phyloP scores from a whole-genome alignment of 2,113 vertebrate genomes.

The Sakesphorus luctuosus region DNA sequence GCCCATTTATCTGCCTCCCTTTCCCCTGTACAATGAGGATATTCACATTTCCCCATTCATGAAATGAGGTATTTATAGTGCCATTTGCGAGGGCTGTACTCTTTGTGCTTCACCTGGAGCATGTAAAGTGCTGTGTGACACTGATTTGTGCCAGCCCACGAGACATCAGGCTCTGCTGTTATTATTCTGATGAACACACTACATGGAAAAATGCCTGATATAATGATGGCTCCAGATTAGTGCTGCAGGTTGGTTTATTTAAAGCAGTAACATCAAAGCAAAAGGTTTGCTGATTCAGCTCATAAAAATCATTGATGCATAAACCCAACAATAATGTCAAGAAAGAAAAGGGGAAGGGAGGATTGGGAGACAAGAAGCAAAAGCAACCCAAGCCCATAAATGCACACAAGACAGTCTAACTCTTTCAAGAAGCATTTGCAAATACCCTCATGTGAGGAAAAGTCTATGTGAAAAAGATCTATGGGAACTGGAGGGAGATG shows the following conservation, averaged over 20 bases:
- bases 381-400: constrained; percentile 33
- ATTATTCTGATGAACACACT: background rate
- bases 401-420: constrained; percentile 1
- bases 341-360: background rate
- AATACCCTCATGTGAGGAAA: background rate
- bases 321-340: constrained; percentile 45
- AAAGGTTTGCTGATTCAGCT: constrained; percentile 64
- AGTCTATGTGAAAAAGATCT: background rate
- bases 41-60: background rate
- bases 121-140: background rate
- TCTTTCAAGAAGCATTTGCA: constrained; percentile 39
- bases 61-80: background rate
- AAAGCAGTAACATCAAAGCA: constrained; percentile 64
- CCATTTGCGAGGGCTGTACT: background rate
- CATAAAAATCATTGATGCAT: constrained; percentile 48
- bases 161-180: background rate
- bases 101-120: background rate
- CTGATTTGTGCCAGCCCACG: background rate
- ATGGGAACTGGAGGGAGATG: background rate
- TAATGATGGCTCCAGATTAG: background rate
- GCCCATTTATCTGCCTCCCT: background rate
- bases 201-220: background rate
- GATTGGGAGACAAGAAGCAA: background rate
- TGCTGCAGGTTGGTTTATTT: constrained; percentile 66
- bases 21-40: background rate